These are phyloP conservation scores for Hydractinia symbiolongicarpus DNA, from an alignment of 30 jellyfish, hydroid and myxozoan genomes.

Conservation along the genomic window DNA sequence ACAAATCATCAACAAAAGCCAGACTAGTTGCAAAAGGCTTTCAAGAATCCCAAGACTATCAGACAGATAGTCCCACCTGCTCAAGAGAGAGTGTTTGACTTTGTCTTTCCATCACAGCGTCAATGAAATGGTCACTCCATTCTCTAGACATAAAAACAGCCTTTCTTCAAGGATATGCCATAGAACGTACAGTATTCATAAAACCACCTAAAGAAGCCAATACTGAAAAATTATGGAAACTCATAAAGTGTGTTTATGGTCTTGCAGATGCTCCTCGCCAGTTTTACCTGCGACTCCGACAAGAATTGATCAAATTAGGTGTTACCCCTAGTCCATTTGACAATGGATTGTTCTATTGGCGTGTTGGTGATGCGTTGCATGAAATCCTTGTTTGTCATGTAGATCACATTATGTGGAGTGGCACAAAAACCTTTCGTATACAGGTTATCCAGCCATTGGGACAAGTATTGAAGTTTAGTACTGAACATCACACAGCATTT, in stretches of 20 bases:
- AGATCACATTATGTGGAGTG: no score
- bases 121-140: no score
- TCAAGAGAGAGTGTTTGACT: constrained; percentile 18
- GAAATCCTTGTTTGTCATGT: neutral
- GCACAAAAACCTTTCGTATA: no score
- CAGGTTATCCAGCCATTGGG: no score
- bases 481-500: no score
- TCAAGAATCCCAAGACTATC: neutral
- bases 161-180: no score
- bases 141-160: no score
- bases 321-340: no score
- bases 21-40: constrained; percentile 36
- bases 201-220: constrained; percentile 24
- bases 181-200: neutral
- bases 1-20: constrained; percentile 10
- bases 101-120: neutral
- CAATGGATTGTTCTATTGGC: neutral
- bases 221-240: constrained; percentile 19
- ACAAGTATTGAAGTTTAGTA: no score
- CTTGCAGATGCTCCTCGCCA: constrained; percentile 16
- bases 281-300: constrained; percentile 14
- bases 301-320: constrained; percentile 32
- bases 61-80: constrained; percentile 34
- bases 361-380: neutral
- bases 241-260: constrained; percentile 7